A percentile compares a stretch with the other conserved stretches of the same genome.
Evolutionary conservation across 2,113 vertebrate species (phyloP).

Genomic region (Pogonocichla stellata): DNA sequence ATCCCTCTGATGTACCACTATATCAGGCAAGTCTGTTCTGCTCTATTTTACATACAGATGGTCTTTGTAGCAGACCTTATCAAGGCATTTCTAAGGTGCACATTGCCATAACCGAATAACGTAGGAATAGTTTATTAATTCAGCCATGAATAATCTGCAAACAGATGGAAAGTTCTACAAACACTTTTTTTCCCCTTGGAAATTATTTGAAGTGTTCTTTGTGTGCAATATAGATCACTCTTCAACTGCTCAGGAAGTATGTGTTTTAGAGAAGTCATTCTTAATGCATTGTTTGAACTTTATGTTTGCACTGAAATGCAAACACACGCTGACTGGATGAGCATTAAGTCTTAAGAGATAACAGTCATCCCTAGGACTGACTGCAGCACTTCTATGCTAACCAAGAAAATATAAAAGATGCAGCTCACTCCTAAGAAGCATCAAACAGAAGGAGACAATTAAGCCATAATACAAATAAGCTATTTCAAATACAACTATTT

Average conservation of each 20-base stretch:
- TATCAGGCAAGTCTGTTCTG: background rate
- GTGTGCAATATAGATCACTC: background rate
- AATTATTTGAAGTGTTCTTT: background rate
- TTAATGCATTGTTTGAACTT: constrained; percentile 25
- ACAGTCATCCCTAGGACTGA: background rate
- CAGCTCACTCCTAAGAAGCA: background rate
- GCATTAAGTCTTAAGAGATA: background rate
- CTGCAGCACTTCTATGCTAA: background rate
- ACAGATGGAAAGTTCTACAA: constrained; percentile 18
- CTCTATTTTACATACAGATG: background rate
- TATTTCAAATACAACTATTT: background rate
- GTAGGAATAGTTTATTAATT: background rate
- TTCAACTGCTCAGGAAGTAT: background rate
- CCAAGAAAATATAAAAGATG: background rate
- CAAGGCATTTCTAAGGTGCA: background rate
- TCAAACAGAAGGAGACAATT: background rate
- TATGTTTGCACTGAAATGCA: background rate
- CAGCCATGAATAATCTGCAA: background rate
- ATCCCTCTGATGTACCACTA: background rate
- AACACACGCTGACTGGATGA: background rate
- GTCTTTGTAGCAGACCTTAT: background rate
- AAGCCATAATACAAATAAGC: background rate
- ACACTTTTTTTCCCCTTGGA: background rate
- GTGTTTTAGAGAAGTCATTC: background rate
- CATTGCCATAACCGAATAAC: background rate